Conservation (phyloP, 2,797 vertebrate species). For the Pampus argenteus region DNA sequence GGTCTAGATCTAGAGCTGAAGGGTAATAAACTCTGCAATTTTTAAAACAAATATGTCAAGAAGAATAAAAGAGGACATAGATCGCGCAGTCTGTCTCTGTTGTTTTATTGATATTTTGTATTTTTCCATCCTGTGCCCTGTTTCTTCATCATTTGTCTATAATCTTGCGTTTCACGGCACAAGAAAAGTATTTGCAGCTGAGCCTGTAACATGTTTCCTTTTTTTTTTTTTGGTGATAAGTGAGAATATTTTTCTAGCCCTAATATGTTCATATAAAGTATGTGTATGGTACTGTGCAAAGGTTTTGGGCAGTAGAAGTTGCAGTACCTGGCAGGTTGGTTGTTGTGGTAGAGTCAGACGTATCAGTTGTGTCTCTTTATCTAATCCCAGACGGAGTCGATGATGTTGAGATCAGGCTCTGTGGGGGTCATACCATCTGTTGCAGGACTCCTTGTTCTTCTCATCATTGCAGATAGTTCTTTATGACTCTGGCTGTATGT, state of each 20-base stretch:
- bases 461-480: too few species aligned
- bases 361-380: not conserved
- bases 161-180: not conserved
- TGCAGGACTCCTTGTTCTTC: not conserved
- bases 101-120: not conserved
- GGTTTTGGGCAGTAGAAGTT: not conserved
- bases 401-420: not conserved
- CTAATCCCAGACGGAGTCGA: not conserved
- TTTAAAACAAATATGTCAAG: not conserved
- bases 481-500: too few species aligned
- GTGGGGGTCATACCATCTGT: not conserved
- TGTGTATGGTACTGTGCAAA: too few species aligned
- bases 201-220: not conserved
- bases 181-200: not conserved
- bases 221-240: slow-evolving; percentile 3
- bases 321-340: not conserved
- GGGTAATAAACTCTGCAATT: too few species aligned
- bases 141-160: too few species aligned
- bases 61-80: not conserved
- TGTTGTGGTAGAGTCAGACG: too few species aligned
- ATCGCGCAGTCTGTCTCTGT: not conserved
- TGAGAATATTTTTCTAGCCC: not conserved
- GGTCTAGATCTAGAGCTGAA: too few species aligned
- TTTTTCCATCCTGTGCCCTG: not conserved
- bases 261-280: too few species aligned